Conservation (phyloP, 2,888 invertebrate species). For the Leptogaster cylindrica region DNA sequence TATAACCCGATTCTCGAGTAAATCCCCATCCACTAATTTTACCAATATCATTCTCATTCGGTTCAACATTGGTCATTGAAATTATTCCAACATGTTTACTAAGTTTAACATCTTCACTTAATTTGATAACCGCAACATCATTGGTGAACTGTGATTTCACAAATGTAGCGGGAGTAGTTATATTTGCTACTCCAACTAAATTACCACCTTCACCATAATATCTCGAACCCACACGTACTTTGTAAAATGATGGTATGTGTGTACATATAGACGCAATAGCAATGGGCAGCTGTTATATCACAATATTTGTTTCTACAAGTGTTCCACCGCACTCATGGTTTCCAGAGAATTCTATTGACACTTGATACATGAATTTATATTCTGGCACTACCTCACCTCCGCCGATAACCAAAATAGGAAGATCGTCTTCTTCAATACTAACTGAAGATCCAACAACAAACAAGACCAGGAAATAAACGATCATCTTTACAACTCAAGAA, state of each 20-base stretch:
- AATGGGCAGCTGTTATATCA: conserved; percentile 3
- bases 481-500: too few relatives aligned
- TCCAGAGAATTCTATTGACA: background rate
- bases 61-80: background rate
- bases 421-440: background rate
- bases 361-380: background rate
- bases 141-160: background rate
- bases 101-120: background rate
- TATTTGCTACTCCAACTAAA: background rate
- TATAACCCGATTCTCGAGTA: background rate
- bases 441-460: background rate
- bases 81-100: background rate
- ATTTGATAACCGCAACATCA: background rate
- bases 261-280: background rate
- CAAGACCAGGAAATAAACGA: too few relatives aligned
- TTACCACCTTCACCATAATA: background rate
- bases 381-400: background rate
- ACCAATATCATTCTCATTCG: background rate
- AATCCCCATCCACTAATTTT: background rate
- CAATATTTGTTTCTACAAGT: background rate
- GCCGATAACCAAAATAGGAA: background rate
- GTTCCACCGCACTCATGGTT: background rate
- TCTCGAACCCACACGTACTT: background rate
- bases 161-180: background rate
- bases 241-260: too few relatives aligned